phyloP scores from a whole-genome alignment of 2,113 vertebrate genomes.

The Larimichthys crocea region DNA sequence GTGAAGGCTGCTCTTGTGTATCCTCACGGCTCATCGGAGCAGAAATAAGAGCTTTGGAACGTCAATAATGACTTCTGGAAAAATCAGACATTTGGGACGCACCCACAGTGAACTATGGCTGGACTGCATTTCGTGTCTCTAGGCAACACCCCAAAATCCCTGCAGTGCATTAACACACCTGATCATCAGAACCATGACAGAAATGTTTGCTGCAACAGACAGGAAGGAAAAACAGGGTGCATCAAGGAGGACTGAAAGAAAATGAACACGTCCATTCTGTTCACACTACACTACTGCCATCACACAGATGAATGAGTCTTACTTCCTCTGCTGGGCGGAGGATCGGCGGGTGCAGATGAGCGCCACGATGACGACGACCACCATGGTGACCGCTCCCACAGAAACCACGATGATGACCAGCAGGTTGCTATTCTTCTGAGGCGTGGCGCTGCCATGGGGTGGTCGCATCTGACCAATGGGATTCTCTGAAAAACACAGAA shows the following conservation, averaged over 20 bases:
- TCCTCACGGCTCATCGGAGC: no score
- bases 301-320: constrained; percentile 61
- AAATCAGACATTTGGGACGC: no score
- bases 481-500: constrained; percentile 83
- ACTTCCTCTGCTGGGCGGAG: constrained; percentile 95
- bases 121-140: neutral
- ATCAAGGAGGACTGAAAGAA: no score
- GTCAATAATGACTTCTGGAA: no score
- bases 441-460: constrained; percentile 91
- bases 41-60: no score
- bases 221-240: no score
- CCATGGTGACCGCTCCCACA: constrained; percentile 87
- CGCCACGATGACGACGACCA: constrained; percentile 88
- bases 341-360: constrained; percentile 92
- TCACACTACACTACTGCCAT: neutral
- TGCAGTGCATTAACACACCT: neutral
- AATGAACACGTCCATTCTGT: neutral
- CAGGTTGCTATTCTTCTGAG: constrained; percentile 93
- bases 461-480: constrained; percentile 96
- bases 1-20: no score
- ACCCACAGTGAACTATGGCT: neutral
- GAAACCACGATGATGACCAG: constrained; percentile 93
- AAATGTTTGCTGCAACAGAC: neutral
- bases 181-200: neutral
- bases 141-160: neutral